Evolutionary conservation across 2,888 invertebrate species (phyloP).

Genomic region (Carpatolechia fugitivella): DNA sequence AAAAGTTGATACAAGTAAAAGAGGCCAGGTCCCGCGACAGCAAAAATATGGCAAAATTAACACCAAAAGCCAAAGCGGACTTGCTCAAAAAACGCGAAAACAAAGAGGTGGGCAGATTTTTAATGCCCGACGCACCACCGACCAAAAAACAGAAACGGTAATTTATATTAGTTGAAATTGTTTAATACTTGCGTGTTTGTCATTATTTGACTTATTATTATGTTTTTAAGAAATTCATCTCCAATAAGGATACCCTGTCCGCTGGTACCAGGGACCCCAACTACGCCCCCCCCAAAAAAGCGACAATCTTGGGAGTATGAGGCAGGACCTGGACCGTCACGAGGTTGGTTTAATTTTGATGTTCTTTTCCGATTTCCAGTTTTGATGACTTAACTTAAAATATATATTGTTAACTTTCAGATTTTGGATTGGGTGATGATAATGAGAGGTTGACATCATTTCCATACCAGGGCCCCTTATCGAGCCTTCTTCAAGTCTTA

Average conservation of each 20-base stretch:
- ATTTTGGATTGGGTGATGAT: too few relatives aligned
- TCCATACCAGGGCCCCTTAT: too few relatives aligned
- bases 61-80: neutral
- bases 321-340: too few relatives aligned
- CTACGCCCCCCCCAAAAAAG: neutral
- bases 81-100: neutral
- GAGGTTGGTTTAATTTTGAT: neutral
- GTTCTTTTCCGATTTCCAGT: neutral
- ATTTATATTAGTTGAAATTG: too few relatives aligned
- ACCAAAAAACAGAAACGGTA: too few relatives aligned
- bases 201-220: neutral
- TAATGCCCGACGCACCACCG: neutral
- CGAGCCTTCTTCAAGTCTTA: too few relatives aligned
- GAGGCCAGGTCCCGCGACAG: neutral
- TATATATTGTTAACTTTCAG: too few relatives aligned
- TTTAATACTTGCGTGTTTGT: neutral
- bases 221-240: neutral
- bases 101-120: neutral
- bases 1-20: neutral
- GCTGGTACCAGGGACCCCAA: neutral
- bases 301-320: neutral
- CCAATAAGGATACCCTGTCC: neutral
- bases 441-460: too few relatives aligned
- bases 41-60: too few relatives aligned
- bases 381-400: too few relatives aligned